phyloP scores from a whole-genome alignment of 2,797 vertebrate species.

The Acanthurus leucopareius region DNA sequence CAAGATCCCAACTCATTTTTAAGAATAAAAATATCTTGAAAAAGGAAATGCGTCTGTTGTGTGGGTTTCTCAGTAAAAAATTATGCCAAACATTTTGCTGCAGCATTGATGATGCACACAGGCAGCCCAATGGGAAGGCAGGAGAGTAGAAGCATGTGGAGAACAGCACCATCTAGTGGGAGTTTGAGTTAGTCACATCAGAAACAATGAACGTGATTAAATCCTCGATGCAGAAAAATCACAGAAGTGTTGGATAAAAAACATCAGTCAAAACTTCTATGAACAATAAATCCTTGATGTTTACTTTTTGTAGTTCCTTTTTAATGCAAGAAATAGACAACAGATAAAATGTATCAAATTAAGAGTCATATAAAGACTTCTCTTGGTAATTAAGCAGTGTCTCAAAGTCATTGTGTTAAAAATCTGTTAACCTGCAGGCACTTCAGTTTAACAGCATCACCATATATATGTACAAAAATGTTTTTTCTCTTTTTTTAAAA shows the following conservation, averaged over 20 bases:
- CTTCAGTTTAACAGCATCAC: not conserved
- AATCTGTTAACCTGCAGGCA: not conserved
- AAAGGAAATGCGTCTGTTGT: conserved; percentile 12
- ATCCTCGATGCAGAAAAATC: no score
- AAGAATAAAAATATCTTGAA: conserved; percentile 93
- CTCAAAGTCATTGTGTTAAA: no score
- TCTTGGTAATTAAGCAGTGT: no score
- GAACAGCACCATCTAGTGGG: conserved; percentile 72
- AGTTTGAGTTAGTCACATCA: not conserved
- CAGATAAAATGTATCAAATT: no score
- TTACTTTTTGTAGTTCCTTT: no score
- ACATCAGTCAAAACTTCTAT: no score
- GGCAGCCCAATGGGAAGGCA: not conserved
- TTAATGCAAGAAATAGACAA: no score
- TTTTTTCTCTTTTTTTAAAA: not conserved
- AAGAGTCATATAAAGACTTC: no score
- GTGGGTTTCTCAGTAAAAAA: conserved; percentile 23
- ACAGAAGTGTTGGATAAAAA: no score
- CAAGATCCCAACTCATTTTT: conserved; percentile 91
- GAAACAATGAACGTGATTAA: no score
- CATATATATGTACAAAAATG: not conserved
- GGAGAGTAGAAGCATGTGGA: not conserved
- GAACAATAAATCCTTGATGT: no score
- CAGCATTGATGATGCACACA: not conserved
- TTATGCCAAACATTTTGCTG: not conserved